phyloP scores from a whole-genome alignment of 1,140 invertebrate genomes.

The Drosophila truncata region DNA sequence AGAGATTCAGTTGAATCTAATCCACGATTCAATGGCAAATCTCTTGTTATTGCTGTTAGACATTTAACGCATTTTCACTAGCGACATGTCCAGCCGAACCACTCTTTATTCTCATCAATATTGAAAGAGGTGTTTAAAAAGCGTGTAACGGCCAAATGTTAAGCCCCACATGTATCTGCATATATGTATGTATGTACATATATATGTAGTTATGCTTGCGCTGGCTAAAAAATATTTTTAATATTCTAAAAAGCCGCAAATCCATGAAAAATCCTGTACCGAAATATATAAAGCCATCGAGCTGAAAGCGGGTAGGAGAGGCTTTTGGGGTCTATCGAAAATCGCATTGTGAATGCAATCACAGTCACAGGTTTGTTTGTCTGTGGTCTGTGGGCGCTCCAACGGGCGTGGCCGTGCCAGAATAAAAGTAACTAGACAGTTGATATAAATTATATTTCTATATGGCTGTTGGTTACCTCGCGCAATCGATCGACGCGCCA shows the following conservation, averaged over 20 bases:
- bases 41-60: slow-evolving; percentile 37
- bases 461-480: slow-evolving; percentile 63
- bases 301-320: slow-evolving; percentile 5
- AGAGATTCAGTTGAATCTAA: slow-evolving; percentile 30
- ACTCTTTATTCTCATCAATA: slow-evolving; percentile 71
- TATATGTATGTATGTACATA: not conserved
- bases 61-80: slow-evolving; percentile 50
- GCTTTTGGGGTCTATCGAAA: slow-evolving; percentile 41
- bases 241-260: slow-evolving; percentile 83
- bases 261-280: slow-evolving; percentile 65
- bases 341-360: slow-evolving; percentile 69
- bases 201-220: slow-evolving; percentile 1
- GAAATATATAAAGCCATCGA: slow-evolving; percentile 46
- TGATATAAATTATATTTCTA: slow-evolving; percentile 79
- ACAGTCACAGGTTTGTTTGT: slow-evolving; percentile 57
- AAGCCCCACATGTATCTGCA: slow-evolving; percentile 31
- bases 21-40: slow-evolving; percentile 27
- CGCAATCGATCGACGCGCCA: slow-evolving; percentile 37
- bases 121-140: slow-evolving; percentile 74
- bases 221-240: slow-evolving; percentile 69
- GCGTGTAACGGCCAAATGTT: slow-evolving; percentile 69
- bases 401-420: slow-evolving; percentile 7
- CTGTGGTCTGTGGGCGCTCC: slow-evolving; percentile 21
- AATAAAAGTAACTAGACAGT: slow-evolving; percentile 64
- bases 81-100: slow-evolving; percentile 20